Evolutionary conservation across 2,113 vertebrate species (phyloP).

Genomic region (Indri indri): DNA sequence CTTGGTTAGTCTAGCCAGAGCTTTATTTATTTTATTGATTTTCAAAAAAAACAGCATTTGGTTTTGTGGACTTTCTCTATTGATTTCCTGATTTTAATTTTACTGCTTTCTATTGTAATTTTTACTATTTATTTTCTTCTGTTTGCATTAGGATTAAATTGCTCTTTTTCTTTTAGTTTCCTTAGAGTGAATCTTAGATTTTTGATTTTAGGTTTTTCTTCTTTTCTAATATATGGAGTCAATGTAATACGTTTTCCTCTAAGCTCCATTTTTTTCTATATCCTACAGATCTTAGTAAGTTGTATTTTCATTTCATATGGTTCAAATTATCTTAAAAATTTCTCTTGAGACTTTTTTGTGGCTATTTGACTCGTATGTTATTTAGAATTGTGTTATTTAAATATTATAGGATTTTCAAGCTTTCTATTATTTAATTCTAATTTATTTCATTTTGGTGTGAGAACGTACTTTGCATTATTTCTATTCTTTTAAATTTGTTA

Average conservation of each 20-base stretch:
- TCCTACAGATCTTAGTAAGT: neutral
- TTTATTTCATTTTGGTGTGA: neutral
- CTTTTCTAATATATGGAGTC: neutral
- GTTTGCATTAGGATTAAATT: neutral
- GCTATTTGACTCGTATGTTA: neutral
- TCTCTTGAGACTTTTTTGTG: neutral
- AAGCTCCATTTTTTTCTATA: neutral
- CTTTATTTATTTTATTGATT: neutral
- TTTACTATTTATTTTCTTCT: neutral
- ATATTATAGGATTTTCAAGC: neutral
- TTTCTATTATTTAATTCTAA: neutral
- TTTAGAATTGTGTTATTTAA: neutral
- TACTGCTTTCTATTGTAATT: neutral
- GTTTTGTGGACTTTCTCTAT: neutral
- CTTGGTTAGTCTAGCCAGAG: neutral
- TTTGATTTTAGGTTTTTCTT: neutral
- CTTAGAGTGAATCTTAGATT: neutral
- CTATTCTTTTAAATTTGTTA: neutral
- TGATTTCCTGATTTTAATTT: slow-evolving; percentile 24
- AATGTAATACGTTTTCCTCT: neutral
- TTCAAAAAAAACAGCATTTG: neutral
- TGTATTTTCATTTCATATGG: neutral
- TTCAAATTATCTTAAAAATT: neutral
- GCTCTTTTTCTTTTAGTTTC: neutral
- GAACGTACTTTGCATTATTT: neutral